Conservation (phyloP, 1,140 invertebrate species). For the Lucilia cuprina region DNA sequence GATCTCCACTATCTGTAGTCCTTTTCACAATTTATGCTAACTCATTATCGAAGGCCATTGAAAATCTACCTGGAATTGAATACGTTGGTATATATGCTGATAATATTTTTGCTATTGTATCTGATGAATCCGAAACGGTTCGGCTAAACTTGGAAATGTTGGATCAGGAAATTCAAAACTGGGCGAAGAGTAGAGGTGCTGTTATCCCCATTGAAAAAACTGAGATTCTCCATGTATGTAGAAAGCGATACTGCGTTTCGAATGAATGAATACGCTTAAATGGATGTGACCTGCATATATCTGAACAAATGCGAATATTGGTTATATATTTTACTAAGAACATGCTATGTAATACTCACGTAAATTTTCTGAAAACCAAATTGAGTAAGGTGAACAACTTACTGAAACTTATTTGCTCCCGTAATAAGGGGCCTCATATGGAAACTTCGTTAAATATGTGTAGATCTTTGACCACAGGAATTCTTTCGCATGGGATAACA, state of each 20-base stretch:
- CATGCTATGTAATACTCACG: too few relatives aligned
- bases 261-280: too few relatives aligned
- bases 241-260: neutral
- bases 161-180: neutral
- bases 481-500: too few relatives aligned
- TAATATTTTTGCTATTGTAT: neutral
- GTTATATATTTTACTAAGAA: too few relatives aligned
- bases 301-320: too few relatives aligned
- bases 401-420: too few relatives aligned
- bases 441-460: too few relatives aligned
- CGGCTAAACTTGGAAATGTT: neutral
- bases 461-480: too few relatives aligned
- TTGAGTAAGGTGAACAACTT: too few relatives aligned
- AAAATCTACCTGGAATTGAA: neutral
- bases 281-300: too few relatives aligned
- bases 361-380: too few relatives aligned
- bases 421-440: too few relatives aligned
- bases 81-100: constrained; percentile 23
- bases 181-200: neutral
- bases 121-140: neutral
- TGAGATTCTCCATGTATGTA: neutral
- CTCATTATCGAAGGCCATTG: neutral
- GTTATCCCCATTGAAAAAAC: neutral
- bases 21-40: neutral
- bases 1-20: neutral